Conservation (phyloP, 2,113 vertebrate species). For the Brachyhypopomus occidentalis region DNA sequence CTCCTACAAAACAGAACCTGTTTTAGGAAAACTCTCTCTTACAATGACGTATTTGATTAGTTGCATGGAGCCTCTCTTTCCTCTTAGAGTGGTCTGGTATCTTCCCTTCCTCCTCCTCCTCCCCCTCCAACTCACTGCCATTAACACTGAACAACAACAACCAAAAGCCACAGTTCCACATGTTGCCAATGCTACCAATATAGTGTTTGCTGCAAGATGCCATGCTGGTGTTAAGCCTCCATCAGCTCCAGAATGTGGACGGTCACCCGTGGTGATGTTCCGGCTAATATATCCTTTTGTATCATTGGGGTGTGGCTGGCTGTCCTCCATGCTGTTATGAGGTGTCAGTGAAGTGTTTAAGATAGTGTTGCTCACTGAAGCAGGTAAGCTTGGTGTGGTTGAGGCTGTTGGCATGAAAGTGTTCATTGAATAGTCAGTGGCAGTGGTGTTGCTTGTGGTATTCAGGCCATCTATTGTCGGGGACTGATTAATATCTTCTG, state of each 20-base stretch:
- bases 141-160: slow-evolving; percentile 77
- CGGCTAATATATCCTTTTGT: slow-evolving; percentile 75
- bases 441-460: neutral
- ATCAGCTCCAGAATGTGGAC: slow-evolving; percentile 36
- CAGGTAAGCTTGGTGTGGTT: neutral
- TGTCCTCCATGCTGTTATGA: slow-evolving; percentile 66
- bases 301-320: slow-evolving; percentile 77
- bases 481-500: slow-evolving; percentile 2
- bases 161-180: slow-evolving; percentile 74
- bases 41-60: slow-evolving; percentile 73
- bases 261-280: slow-evolving; percentile 71
- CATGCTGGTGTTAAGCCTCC: slow-evolving; percentile 57
- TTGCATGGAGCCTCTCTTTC: slow-evolving; percentile 66
- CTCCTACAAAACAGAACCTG: slow-evolving; percentile 12
- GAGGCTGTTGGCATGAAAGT: neutral
- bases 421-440: slow-evolving; percentile 15
- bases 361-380: slow-evolving; percentile 30
- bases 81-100: slow-evolving; percentile 71
- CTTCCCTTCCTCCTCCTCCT: slow-evolving; percentile 73
- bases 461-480: neutral
- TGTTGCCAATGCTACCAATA: slow-evolving; percentile 75
- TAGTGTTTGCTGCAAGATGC: slow-evolving; percentile 66
- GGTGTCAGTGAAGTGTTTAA: slow-evolving; percentile 39
- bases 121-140: slow-evolving; percentile 73
- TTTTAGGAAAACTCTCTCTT: slow-evolving; percentile 68